phyloP scores from a whole-genome alignment of 2,797 vertebrate genomes.

The Notoglanidium macrostoma region DNA sequence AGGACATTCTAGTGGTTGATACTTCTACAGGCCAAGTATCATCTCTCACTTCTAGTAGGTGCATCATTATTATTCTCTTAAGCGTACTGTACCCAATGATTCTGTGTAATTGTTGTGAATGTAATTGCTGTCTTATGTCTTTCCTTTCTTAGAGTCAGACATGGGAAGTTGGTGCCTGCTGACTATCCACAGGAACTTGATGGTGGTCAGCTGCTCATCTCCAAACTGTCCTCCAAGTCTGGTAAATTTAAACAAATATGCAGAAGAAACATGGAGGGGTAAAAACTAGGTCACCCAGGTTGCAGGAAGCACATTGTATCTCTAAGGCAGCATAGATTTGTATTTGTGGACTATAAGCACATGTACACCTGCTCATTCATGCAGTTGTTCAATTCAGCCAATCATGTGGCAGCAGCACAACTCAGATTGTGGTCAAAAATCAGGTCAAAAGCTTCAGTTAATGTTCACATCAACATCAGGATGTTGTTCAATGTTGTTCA shows the following conservation, averaged over 20 bases:
- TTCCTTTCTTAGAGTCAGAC: slow-evolving; percentile 67
- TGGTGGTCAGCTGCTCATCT: slow-evolving; percentile 89
- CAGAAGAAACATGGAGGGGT: background rate
- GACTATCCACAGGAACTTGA: slow-evolving; percentile 83
- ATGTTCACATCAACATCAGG: background rate
- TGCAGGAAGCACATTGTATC: background rate
- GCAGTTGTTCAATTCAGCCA: background rate
- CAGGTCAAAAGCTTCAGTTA: background rate
- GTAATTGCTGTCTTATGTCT: background rate
- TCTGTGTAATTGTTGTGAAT: background rate
- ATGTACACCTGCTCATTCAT: background rate
- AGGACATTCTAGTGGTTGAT: slow-evolving; percentile 81
- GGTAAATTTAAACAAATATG: slow-evolving; percentile 69
- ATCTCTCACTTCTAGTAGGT: slow-evolving; percentile 74
- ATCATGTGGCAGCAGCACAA: background rate
- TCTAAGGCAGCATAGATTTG: background rate
- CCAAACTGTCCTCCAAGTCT: slow-evolving; percentile 86
- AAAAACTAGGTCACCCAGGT: background rate
- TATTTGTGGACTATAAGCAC: background rate
- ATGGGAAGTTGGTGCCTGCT: slow-evolving; percentile 87
- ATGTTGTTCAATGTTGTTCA: background rate
- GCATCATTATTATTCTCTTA: background rate
- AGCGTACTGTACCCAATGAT: background rate
- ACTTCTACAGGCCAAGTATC: slow-evolving; percentile 69
- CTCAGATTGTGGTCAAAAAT: background rate